Conservation (phyloP, 2,797 vertebrate genomes). For the Mallotus villosus region DNA sequence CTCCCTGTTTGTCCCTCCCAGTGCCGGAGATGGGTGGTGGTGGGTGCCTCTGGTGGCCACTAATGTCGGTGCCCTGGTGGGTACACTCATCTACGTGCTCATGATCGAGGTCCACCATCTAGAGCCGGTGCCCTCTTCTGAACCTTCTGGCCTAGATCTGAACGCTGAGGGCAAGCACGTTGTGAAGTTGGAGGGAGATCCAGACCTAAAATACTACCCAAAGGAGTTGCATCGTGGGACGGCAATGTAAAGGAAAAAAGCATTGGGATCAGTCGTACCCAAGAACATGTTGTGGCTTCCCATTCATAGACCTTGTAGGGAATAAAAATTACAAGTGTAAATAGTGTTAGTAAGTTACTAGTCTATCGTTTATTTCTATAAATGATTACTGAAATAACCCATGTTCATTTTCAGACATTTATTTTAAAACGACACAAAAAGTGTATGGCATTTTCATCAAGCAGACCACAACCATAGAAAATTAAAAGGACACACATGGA, state of each 20-base stretch:
- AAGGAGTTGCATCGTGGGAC: background rate
- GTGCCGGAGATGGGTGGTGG: conserved; percentile 83
- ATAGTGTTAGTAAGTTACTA: no score
- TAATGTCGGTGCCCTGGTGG: conserved; percentile 74
- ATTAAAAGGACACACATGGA: conserved; percentile 64
- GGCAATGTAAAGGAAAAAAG: background rate
- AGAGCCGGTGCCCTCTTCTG: conserved; percentile 10
- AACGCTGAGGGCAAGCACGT: conserved; percentile 13
- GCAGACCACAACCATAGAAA: conserved; percentile 77
- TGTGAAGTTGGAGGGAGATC: conserved; percentile 36
- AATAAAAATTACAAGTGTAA: no score
- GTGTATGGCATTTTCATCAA: conserved; percentile 80
- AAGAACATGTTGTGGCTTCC: background rate
- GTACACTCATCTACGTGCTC: conserved; percentile 80
- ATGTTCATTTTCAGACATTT: conserved; percentile 72
- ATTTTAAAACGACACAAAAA: conserved; percentile 79
- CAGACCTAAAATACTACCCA: background rate
- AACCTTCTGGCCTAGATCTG: conserved; percentile 28
- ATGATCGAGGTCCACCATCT: conserved; percentile 76
- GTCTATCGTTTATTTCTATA: background rate
- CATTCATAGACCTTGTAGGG: background rate
- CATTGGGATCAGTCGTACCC: no score
- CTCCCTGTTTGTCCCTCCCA: conserved; percentile 48
- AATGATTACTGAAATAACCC: conserved; percentile 7
- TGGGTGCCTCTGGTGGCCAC: conserved; percentile 89